Conservation (phyloP, 2,797 vertebrate genomes). For the Spinus pinus region DNA sequence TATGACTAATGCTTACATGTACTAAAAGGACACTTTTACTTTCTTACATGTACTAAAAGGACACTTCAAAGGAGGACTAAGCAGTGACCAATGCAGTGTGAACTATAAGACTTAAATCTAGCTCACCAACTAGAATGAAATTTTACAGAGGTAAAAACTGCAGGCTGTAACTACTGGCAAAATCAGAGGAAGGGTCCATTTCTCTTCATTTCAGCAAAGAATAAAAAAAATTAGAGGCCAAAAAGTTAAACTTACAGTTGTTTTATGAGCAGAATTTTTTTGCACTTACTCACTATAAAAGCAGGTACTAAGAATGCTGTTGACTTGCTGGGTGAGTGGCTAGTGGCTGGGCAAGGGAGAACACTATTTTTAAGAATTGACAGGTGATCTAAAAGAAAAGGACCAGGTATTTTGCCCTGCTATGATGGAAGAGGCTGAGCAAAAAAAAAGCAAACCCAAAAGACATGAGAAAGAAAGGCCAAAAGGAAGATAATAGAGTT, state of each 20-base stretch:
- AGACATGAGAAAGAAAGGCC: neutral
- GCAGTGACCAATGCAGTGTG: neutral
- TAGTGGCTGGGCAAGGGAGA: neutral
- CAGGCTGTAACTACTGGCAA: neutral
- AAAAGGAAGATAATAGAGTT: neutral
- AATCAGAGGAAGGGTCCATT: neutral
- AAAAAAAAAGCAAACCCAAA: too few relatives aligned
- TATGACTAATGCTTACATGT: neutral
- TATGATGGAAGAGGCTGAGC: neutral
- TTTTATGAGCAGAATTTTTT: neutral
- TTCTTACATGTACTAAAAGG: neutral
- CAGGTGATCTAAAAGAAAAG: neutral
- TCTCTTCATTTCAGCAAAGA: neutral
- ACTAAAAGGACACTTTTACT: neutral
- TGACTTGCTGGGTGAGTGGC: neutral
- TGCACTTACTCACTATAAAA: accelerated
- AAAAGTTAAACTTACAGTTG: neutral
- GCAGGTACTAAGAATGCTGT: neutral
- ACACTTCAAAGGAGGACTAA: neutral
- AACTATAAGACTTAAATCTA: neutral
- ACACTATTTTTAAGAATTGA: neutral
- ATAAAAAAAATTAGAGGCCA: neutral
- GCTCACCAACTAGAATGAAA: neutral
- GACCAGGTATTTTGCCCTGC: neutral
- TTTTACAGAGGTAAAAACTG: neutral